Evolutionary conservation across 2,113 vertebrate genomes (phyloP), one percentile per base, ranked within the genome.

Genomic region (Pontoporia blainvillei): DNA sequence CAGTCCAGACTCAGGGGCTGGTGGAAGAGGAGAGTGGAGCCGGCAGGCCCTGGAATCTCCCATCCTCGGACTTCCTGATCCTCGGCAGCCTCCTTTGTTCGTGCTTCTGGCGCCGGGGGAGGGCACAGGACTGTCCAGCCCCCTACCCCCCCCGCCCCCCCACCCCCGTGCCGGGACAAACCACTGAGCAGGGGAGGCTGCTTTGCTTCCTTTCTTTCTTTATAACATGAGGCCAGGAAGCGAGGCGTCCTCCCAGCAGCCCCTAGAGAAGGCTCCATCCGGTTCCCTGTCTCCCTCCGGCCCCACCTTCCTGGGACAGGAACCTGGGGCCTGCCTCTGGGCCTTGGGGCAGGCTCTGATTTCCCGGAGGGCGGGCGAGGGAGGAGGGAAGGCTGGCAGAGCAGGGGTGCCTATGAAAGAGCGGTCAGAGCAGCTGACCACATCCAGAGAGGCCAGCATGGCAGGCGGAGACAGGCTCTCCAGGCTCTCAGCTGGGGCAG

Each of bases 171-270:
- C 29, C 34, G 62, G 91, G 95, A 90, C 92, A 94, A 57, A 79
- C 92, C 15, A 8, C 84, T 49, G 62, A 72, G 91, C 82, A 39
- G 73, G 64, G 59, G 59, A 95, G 78, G 96, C 90, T 29, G 34
- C 85, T 84, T n/a, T 27, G 71, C 86, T 96, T 98, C 96, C 96
- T 95, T 67, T 34, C 93, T 96, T 96, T 95, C 95, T 97, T 91
- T 81, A 1, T 49, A 95, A 71, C 82, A 41, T 1, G 69, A 82
- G 78, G 93, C 57, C 93, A 95, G 96, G 96, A 96, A 96, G 91
- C 36, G 8, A 76, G 41, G 90, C 78, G 3, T 57, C 91, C 96
- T 95, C 96, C 67, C 93, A 66, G 73, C 62, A 66, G 90, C 95
- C 89, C 75, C 92, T 86, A 0, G 10, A 96, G 64, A 52, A 94